phyloP scores from a whole-genome alignment of 23 tunicate species.

The Aplidium turbinatum region DNA sequence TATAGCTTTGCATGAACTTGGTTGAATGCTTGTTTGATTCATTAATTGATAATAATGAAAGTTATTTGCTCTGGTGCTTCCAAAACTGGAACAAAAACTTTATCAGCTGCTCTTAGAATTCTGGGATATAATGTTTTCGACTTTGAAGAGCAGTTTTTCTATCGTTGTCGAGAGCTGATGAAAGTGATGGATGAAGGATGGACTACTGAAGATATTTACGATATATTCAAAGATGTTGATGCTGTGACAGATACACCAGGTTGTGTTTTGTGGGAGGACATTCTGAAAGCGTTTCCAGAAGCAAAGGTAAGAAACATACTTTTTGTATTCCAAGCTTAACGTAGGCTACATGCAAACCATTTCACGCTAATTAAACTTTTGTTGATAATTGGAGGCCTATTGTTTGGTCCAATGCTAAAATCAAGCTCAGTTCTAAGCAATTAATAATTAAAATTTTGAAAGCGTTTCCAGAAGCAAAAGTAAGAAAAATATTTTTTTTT shows the following conservation, averaged over 20 bases:
- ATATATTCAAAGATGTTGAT: conserved; percentile 53
- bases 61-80: conserved; percentile 60
- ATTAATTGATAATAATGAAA: conserved; percentile 50
- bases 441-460: conserved; percentile 20
- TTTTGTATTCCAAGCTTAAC: too few relatives aligned
- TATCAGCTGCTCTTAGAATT: conserved; percentile 35
- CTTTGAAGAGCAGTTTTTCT: conserved; percentile 58
- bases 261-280: conserved; percentile 54
- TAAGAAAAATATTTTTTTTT: too few relatives aligned
- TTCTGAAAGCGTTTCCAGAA: conserved; percentile 58
- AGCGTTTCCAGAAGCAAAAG: conserved; percentile 80
- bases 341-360: too few relatives aligned
- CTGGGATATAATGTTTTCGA: conserved; percentile 64
- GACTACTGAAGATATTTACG: conserved; percentile 37
- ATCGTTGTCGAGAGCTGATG: conserved; percentile 28
- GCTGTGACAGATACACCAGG: conserved; percentile 69
- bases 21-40: too few relatives aligned
- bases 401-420: too few relatives aligned
- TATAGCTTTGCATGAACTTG: too few relatives aligned
- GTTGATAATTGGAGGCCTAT: too few relatives aligned
- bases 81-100: conserved; percentile 60
- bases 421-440: too few relatives aligned
- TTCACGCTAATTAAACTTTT: too few relatives aligned
- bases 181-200: conserved; percentile 38
- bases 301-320: conserved; percentile 64